Percentiles rank a stretch among this genome's conserved stretches.
These are phyloP conservation scores for Medauroidea extradentata DNA, from an alignment of 1,140 invertebrate genomes.

Conservation along the genomic window DNA sequence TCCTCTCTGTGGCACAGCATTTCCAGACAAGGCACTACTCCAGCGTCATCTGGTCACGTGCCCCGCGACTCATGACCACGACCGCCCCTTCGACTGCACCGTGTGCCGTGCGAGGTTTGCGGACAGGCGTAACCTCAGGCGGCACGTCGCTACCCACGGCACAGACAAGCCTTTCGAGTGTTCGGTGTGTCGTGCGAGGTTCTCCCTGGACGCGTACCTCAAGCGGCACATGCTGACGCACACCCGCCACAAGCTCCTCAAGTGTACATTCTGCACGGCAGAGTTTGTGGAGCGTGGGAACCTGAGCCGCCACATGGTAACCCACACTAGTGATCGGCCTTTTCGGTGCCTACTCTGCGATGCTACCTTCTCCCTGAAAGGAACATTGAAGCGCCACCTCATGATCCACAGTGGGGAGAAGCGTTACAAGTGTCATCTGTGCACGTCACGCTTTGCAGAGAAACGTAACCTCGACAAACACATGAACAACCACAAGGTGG, in stretches of 20 bases:
- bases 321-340: neutral
- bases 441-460: neutral
- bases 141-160: neutral
- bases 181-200: neutral
- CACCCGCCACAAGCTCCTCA: neutral
- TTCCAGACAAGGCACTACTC: neutral
- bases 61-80: neutral
- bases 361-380: slow-evolving; percentile 42
- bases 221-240: slow-evolving; percentile 1
- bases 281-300: neutral
- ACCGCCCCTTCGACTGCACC: neutral
- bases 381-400: slow-evolving; percentile 72
- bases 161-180: slow-evolving; percentile 1
- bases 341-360: neutral
- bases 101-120: neutral
- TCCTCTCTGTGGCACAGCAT: neutral
- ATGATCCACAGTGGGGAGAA: slow-evolving; percentile 61
- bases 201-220: neutral
- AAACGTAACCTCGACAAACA: slow-evolving; percentile 31
- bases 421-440: slow-evolving; percentile 39
- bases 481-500: slow-evolving; percentile 55
- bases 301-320: neutral
- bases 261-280: neutral
- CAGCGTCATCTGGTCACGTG: neutral
- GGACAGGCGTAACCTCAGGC: neutral